Percentiles rank a stretch among this genome's conserved stretches.
Evolutionary conservation across 2,888 invertebrate genomes (phyloP).

Genomic region (Philhelius pedissequus): DNA sequence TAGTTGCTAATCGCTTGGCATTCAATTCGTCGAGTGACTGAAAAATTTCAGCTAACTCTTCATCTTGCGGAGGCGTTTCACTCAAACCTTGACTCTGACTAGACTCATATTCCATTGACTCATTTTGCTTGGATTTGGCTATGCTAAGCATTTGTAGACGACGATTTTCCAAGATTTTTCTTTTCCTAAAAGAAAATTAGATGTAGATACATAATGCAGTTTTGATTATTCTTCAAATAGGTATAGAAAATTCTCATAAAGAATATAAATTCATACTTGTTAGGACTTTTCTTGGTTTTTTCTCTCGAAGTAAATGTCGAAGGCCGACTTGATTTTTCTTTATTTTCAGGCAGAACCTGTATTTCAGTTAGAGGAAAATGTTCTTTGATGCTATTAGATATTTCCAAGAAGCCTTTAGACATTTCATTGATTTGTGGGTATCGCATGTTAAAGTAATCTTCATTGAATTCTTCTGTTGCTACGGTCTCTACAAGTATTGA

Average conservation of each 20-base stretch:
- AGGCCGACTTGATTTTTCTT: neutral
- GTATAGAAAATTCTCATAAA: neutral
- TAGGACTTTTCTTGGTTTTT: constrained; percentile 32
- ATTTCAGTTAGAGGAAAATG: neutral
- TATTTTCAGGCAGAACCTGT: neutral
- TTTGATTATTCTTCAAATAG: neutral
- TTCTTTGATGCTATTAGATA: constrained; percentile 34
- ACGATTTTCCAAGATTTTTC: constrained; percentile 70
- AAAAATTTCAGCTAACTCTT: constrained; percentile 47
- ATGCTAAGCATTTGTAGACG: constrained; percentile 70
- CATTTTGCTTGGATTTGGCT: constrained; percentile 57
- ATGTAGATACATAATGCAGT: neutral
- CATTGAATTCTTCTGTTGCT: constrained; percentile 71
- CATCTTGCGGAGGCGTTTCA: constrained; percentile 36
- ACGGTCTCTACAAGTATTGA: constrained; percentile 71
- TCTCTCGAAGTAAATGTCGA: constrained; percentile 11
- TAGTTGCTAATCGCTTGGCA: constrained; percentile 33
- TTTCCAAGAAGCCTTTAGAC: constrained; percentile 57
- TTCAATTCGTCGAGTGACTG: constrained; percentile 50
- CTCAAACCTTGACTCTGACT: constrained; percentile 72
- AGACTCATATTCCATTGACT: constrained; percentile 71
- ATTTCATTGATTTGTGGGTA: constrained; percentile 60
- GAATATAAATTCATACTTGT: constrained; percentile 52
- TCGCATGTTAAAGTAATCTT: constrained; percentile 25
- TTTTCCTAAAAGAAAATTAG: constrained; percentile 72